phyloP scores from a whole-genome alignment of 1,140 invertebrate genomes.

The Scaptomyza hsui region DNA sequence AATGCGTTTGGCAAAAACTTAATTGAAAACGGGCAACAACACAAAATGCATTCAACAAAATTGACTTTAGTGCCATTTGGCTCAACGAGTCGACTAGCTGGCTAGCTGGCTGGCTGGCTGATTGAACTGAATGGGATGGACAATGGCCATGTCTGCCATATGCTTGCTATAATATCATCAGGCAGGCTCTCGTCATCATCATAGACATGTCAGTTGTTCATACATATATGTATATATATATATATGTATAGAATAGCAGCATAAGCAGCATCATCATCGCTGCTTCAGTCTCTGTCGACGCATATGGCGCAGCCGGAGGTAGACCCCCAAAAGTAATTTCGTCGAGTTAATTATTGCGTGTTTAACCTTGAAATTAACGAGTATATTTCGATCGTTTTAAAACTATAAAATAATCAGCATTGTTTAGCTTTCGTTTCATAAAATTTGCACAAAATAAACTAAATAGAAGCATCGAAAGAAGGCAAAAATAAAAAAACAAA shows the following conservation, averaged over 20 bases:
- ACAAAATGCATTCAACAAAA: slow-evolving; percentile 63
- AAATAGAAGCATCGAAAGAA: slow-evolving; percentile 11
- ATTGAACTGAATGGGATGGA: slow-evolving; percentile 23
- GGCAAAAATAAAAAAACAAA: slow-evolving; percentile 29
- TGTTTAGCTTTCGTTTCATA: slow-evolving; percentile 74
- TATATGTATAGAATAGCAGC: background rate
- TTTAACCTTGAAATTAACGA: slow-evolving; percentile 71
- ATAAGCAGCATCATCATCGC: slow-evolving; percentile 1
- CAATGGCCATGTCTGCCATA: slow-evolving; percentile 49
- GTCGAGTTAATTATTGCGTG: slow-evolving; percentile 76
- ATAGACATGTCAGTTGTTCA: slow-evolving; percentile 52
- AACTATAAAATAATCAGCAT: slow-evolving; percentile 80
- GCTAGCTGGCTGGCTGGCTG: background rate
- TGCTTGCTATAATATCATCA: slow-evolving; percentile 54
- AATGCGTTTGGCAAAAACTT: slow-evolving; percentile 65
- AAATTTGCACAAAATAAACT: slow-evolving; percentile 49
- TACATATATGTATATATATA: background rate
- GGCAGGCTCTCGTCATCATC: slow-evolving; percentile 9
- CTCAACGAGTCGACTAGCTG: slow-evolving; percentile 40
- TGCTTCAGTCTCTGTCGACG: slow-evolving; percentile 22
- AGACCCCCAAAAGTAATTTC: slow-evolving; percentile 60
- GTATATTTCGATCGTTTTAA: slow-evolving; percentile 71
- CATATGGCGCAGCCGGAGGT: slow-evolving; percentile 45
- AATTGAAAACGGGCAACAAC: slow-evolving; percentile 70
- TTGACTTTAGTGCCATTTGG: slow-evolving; percentile 53